Percentiles rank a stretch among this genome's conserved stretches.
These are phyloP conservation scores for Apodemia mormo DNA, from an alignment of 2,888 invertebrate species.

Conservation along the genomic window DNA sequence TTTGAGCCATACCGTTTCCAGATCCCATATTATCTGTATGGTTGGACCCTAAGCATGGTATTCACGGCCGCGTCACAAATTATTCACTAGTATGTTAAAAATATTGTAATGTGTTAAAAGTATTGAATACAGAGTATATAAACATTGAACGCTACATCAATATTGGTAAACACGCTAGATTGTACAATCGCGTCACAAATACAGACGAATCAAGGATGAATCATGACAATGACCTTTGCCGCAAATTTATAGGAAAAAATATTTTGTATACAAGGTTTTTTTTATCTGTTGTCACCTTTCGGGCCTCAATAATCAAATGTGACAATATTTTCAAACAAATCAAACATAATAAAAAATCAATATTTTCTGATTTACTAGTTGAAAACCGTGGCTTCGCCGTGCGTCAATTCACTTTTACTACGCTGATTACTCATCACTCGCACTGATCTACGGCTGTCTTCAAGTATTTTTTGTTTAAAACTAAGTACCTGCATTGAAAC, in stretches of 20 bases:
- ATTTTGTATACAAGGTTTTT: constrained; percentile 10
- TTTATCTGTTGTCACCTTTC: constrained; percentile 5
- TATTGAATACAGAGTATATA: constrained; percentile 8
- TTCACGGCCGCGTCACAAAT: neutral
- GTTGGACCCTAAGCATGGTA: neutral
- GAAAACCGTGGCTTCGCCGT: too few relatives aligned
- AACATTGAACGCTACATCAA: constrained; percentile 1
- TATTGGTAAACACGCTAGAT: neutral
- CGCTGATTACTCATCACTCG: too few relatives aligned
- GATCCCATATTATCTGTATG: too few relatives aligned
- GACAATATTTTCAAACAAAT: too few relatives aligned
- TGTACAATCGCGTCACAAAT: neutral
- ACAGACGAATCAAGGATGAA: constrained; percentile 23
- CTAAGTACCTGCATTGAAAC: too few relatives aligned
- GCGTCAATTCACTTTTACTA: too few relatives aligned
- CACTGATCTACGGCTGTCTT: too few relatives aligned
- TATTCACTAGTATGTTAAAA: neutral
- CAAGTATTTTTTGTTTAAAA: too few relatives aligned
- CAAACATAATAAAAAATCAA: too few relatives aligned
- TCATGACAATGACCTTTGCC: constrained; percentile 26
- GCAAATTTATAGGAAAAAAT: constrained; percentile 9
- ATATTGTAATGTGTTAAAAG: neutral
- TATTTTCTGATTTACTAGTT: too few relatives aligned
- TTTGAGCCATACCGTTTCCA: too few relatives aligned
- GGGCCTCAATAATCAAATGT: neutral